phyloP scores from a whole-genome alignment of 2,113 vertebrate genomes.

The Anarhynchus alexandrinus region DNA sequence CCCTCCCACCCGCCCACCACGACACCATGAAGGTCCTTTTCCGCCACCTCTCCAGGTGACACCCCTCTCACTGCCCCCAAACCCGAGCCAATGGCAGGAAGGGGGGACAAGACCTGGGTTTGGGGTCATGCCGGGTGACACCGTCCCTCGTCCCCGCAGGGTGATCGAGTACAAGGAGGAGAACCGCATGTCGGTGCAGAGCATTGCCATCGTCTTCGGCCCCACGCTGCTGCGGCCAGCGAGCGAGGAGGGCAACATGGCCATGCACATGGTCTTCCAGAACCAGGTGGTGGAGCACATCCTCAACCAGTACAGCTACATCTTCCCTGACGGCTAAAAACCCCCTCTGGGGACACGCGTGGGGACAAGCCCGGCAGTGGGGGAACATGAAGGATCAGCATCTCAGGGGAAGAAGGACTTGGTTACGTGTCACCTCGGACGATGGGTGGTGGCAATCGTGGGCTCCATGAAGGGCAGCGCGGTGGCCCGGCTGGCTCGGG shows the following conservation, averaged over 20 bases:
- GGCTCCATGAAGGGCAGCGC: rapidly evolving
- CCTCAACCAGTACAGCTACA: slow-evolving; percentile 82
- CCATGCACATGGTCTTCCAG: slow-evolving; percentile 95
- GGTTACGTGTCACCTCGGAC: rapidly evolving
- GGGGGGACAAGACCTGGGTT: neutral
- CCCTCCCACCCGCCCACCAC: slow-evolving; percentile 81
- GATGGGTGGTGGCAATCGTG: neutral
- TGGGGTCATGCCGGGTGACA: rapidly evolving
- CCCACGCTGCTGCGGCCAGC: slow-evolving; percentile 90
- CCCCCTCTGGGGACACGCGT: rapidly evolving
- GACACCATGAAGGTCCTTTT: slow-evolving; percentile 89
- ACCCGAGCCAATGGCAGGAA: rapidly evolving
- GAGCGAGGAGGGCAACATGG: slow-evolving; percentile 82
- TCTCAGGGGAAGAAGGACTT: neutral
- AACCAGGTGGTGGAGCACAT: slow-evolving; percentile 95
- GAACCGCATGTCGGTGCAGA: slow-evolving; percentile 94
- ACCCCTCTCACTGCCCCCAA: neutral
- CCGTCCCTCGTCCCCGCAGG: slow-evolving; percentile 36
- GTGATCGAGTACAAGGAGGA: slow-evolving; percentile 82
- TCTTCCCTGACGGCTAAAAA: slow-evolving; percentile 77
- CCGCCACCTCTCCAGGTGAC: slow-evolving; percentile 88
- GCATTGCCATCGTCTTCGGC: slow-evolving; percentile 92
- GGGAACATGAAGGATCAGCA: neutral
- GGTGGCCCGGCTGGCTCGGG: rapidly evolving
- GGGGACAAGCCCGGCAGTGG: neutral